A percentile compares a stretch with the other conserved stretches of the same genome.
These are phyloP conservation scores for Diploptera punctata DNA, from an alignment of 2,888 invertebrate genomes.

Conservation along the genomic window DNA sequence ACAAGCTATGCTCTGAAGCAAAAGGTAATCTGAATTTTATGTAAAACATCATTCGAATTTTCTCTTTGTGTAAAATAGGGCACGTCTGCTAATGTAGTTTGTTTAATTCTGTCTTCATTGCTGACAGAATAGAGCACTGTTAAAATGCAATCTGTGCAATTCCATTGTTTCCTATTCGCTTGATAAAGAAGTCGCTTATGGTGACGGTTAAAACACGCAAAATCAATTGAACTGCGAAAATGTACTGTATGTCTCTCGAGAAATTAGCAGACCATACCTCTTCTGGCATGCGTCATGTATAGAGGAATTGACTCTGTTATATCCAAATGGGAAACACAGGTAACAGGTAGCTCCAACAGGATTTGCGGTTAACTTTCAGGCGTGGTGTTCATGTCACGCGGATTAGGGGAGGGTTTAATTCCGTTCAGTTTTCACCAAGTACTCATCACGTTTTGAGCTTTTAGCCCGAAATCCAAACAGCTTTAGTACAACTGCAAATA, in stretches of 20 bases:
- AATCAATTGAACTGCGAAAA: background rate
- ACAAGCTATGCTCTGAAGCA: too few species aligned
- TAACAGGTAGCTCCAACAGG: background rate
- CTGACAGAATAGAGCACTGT: too few species aligned
- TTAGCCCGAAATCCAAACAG: background rate
- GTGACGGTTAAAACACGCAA: background rate
- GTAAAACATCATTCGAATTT: too few species aligned
- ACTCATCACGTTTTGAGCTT: conserved; percentile 1
- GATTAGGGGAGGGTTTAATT: background rate
- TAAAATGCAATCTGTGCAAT: too few species aligned
- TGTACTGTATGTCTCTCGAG: background rate
- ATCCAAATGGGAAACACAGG: conserved; percentile 6
- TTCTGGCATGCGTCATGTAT: background rate
- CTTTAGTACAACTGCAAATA: background rate
- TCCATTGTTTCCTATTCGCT: too few species aligned
- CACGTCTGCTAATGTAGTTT: too few species aligned
- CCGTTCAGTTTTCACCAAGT: conserved; percentile 8
- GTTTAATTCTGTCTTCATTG: too few species aligned
- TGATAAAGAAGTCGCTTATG: too few species aligned
- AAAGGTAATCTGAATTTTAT: too few species aligned
- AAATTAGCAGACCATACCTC: background rate
- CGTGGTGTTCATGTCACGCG: background rate
- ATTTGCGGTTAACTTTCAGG: conserved; percentile 2
- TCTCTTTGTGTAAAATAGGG: too few species aligned
- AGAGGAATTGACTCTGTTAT: background rate